Conservation (phyloP, 2,888 invertebrate species). For the Drosophila tanythrix region DNA sequence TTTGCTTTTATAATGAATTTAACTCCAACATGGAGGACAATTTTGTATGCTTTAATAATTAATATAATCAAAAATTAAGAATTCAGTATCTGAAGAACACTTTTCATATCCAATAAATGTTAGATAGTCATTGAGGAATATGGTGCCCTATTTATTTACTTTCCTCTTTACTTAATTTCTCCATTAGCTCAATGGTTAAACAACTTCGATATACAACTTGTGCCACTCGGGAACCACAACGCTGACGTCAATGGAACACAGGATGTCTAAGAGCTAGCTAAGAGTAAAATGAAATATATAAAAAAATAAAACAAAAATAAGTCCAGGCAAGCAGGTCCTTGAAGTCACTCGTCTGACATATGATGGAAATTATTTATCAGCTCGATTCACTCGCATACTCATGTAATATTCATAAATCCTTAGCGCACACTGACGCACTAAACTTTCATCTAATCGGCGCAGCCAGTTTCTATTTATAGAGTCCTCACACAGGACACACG, state of each 20-base stretch:
- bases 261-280: background rate
- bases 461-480: conserved; percentile 57
- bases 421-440: conserved; percentile 34
- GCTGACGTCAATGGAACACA: conserved; percentile 48
- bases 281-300: background rate
- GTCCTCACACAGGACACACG: conserved; percentile 25
- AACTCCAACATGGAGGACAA: background rate
- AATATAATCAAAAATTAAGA: background rate
- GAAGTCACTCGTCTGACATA: conserved; percentile 59
- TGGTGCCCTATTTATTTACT: background rate
- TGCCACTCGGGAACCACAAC: background rate
- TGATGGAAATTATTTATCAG: conserved; percentile 70
- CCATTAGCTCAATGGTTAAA: conserved; percentile 6
- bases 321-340: conserved; percentile 33
- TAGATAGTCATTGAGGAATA: background rate
- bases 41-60: background rate
- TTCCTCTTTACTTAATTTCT: background rate
- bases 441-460: conserved; percentile 55
- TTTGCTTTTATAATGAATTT: background rate
- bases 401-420: conserved; percentile 72
- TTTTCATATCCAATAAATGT: background rate
- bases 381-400: conserved; percentile 46
- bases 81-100: background rate
- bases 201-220: background rate
- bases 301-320: background rate